A percentile compares a stretch with the other conserved stretches of the same genome.
phyloP scores from a whole-genome alignment of 2,113 vertebrate genomes.

The Seriola dumerili region DNA sequence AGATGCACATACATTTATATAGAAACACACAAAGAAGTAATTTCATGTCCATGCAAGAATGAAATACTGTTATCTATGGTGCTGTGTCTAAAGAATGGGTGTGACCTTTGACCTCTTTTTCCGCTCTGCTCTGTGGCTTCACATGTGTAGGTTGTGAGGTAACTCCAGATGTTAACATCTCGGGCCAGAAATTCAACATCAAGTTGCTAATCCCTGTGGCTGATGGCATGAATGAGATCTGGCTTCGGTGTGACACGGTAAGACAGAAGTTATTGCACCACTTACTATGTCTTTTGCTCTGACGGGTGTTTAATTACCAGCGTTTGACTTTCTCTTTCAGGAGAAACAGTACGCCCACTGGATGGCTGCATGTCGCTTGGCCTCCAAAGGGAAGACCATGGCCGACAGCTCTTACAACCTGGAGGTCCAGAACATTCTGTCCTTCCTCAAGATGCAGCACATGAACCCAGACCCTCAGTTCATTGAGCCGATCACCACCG shows the following conservation, averaged over 20 bases:
- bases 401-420: constrained; percentile 97
- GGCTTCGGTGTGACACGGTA: constrained; percentile 97
- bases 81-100: constrained; percentile 12
- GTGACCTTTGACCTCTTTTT: constrained; percentile 41
- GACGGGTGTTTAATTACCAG: background rate
- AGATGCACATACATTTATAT: constrained; percentile 11
- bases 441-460: constrained; percentile 99
- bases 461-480: constrained; percentile 96
- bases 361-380: constrained; percentile 98
- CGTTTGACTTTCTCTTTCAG: constrained; percentile 72
- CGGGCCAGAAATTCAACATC: constrained; percentile 99
- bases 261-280: constrained; percentile 28
- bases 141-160: constrained; percentile 93
- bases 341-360: constrained; percentile 98
- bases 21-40: constrained; percentile 2
- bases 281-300: background rate
- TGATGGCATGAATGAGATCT: constrained; percentile 99
- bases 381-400: constrained; percentile 99
- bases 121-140: constrained; percentile 30
- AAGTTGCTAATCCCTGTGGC: constrained; percentile 98
- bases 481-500: constrained; percentile 94
- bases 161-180: constrained; percentile 99
- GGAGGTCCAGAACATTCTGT: constrained; percentile 98
- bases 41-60: background rate
- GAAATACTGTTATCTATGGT: background rate